Base-by-base conservation (phyloP, 2,113 vertebrate genomes). In the Misgurnus anguillicaudatus region DNA sequence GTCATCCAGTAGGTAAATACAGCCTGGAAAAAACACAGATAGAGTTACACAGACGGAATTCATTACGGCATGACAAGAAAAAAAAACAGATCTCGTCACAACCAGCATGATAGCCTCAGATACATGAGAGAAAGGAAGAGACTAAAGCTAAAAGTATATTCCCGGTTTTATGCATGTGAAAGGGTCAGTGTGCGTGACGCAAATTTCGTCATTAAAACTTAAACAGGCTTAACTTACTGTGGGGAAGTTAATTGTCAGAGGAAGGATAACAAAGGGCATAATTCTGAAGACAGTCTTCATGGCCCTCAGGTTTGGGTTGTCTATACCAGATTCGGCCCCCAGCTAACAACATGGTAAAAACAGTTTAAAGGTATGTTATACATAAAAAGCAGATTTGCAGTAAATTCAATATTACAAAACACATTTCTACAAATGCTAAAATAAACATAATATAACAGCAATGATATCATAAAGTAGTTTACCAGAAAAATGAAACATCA, bases 1-100 rank as follows among this genome's bases (percentile, higher is more conserved):
- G 94, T 95, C 55, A 95, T 41, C 96, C 95, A 97, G 86, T 97
- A 97, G n/a, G 93, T 92, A 79, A 96, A 95, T 64, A 97, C 90
- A 0, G 94, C 96, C 96, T 97, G 86, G 8, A 71, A 81, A 45
- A 84, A 24, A 71, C 62, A 79, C 31, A 74, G 61, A 66, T 10
- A 16, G 19, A 21, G 64, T 84, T 62, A 80, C 57, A 58, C n/a
- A 24, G 7, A 38, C 31, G 39, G 21, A 19, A 67, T n/a, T 51
- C 1, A 8, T 8, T 2, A 41, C 51, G 10, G 42, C n/a, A 47
- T 36, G n/a, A 31, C 21, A 55, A 47, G 11, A 16, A 10, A 17
- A 77, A 9, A 17, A 77, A 9, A 64, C 9, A 5, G 6, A 57
- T 72, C 36, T 24, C 4, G 16, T 5, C 14, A 62, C 9, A 75